Percentiles rank a stretch among this genome's conserved stretches.
Evolutionary conservation across 2,888 invertebrate species (phyloP).

Genomic region (Ornithoptera priamus): DNA sequence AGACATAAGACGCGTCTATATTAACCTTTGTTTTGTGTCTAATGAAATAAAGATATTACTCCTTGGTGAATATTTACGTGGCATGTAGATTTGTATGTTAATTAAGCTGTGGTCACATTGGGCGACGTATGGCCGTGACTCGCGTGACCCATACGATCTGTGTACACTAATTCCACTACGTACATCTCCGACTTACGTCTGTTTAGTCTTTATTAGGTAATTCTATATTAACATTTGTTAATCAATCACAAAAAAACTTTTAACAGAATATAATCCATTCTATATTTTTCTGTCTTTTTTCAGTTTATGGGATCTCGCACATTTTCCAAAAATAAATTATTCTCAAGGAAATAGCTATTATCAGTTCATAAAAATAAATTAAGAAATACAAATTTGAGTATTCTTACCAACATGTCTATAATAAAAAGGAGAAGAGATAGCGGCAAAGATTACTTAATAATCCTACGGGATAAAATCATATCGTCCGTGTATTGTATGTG

Average conservation of each 20-base stretch:
- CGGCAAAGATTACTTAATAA: no score
- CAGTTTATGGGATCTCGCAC: no score
- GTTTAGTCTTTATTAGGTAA: constrained; percentile 22
- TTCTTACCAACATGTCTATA: no score
- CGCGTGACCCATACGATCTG: constrained; percentile 50
- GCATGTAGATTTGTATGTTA: constrained; percentile 29
- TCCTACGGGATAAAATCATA: no score
- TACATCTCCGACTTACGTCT: constrained; percentile 47
- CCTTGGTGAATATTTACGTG: constrained; percentile 15
- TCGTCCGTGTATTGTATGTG: no score
- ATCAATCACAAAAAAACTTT: background rate
- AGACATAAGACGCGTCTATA: constrained; percentile 15
- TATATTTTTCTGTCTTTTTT: no score
- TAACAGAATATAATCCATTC: no score
- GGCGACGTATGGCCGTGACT: constrained; percentile 44
- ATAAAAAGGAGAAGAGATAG: no score
- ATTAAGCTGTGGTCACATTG: constrained; percentile 36
- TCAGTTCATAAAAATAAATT: no score
- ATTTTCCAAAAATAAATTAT: no score
- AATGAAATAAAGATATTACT: constrained; percentile 30
- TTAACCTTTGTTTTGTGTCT: constrained; percentile 18
- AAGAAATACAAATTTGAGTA: no score
- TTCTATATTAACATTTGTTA: background rate
- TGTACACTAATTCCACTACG: constrained; percentile 53
- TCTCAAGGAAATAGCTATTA: no score